Conservation (phyloP, 1,140 invertebrate species). For the Drosophila micromelanica region DNA sequence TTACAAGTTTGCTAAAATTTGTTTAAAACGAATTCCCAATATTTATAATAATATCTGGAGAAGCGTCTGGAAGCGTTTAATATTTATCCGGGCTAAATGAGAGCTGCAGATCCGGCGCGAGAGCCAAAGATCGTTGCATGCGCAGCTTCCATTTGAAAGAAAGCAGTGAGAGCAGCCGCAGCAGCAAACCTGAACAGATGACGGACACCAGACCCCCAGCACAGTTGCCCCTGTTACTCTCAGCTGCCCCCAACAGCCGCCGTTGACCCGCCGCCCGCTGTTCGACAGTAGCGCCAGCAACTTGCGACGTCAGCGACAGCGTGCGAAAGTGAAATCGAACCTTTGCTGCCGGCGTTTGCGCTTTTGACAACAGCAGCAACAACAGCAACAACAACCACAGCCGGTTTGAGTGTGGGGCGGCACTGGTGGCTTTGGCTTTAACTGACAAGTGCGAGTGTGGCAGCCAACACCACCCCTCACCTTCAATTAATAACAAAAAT, state of each 20-base stretch:
- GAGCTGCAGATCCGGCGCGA: slow-evolving; percentile 24
- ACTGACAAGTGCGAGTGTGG: slow-evolving; percentile 45
- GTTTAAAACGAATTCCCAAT: too few relatives aligned
- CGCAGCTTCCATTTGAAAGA: slow-evolving; percentile 53
- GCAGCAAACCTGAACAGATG: slow-evolving; percentile 47
- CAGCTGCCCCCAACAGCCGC: slow-evolving; percentile 19
- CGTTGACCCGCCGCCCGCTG: slow-evolving; percentile 14
- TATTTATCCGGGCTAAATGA: slow-evolving; percentile 22
- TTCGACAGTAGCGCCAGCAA: slow-evolving; percentile 26
- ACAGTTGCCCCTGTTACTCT: slow-evolving; percentile 13
- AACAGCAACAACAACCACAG: slow-evolving; percentile 48
- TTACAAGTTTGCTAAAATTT: too few relatives aligned
- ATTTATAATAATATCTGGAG: too few relatives aligned
- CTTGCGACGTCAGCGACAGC: slow-evolving; percentile 61
- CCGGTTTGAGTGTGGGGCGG: slow-evolving; percentile 60
- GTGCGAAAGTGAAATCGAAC: slow-evolving; percentile 82
- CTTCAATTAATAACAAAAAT: slow-evolving; percentile 67
- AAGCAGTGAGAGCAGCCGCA: slow-evolving; percentile 61
- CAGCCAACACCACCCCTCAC: slow-evolving; percentile 9
- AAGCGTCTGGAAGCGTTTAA: slow-evolving; percentile 2
- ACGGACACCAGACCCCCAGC: slow-evolving; percentile 33
- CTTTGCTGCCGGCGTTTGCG: slow-evolving; percentile 78
- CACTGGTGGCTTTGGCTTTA: slow-evolving; percentile 17
- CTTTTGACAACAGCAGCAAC: slow-evolving; percentile 57
- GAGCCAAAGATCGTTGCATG: slow-evolving; percentile 1